A percentile compares a stretch with the other conserved stretches of the same genome.
phyloP scores from a whole-genome alignment of 2,113 vertebrate species.

The Petromus typicus region DNA sequence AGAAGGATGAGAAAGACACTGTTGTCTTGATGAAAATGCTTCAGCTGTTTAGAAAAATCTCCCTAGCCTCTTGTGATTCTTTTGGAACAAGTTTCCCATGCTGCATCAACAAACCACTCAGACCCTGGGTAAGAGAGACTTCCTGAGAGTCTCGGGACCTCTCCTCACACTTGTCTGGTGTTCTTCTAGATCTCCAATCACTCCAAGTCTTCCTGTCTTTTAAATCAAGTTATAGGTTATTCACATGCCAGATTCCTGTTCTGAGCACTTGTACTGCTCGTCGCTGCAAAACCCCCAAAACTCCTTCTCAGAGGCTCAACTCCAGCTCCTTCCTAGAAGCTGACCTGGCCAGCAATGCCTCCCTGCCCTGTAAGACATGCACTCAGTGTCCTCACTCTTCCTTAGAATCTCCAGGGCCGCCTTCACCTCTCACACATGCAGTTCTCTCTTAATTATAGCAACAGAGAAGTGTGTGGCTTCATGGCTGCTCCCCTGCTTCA shows the following conservation, averaged over 20 bases:
- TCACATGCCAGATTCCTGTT: neutral
- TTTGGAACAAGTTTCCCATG: neutral
- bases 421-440: neutral
- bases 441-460: neutral
- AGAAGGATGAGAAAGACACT: neutral
- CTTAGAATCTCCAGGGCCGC: neutral
- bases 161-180: neutral
- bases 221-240: neutral
- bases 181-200: neutral
- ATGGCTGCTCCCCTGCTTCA: neutral
- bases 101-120: neutral
- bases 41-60: slow-evolving; percentile 18
- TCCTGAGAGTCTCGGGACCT: neutral
- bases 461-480: neutral
- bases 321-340: neutral
- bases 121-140: neutral
- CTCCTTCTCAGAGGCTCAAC: neutral
- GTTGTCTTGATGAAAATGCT: neutral
- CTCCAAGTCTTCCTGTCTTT: neutral
- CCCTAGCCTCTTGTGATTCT: neutral
- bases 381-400: neutral
- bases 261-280: neutral
- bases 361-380: neutral
- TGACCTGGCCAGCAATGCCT: neutral
- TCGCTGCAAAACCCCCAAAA: neutral